A percentile compares a stretch with the other conserved stretches of the same genome.
These are phyloP conservation scores for Leptura quadrifasciata DNA, from an alignment of 2,888 invertebrate species.

Conservation along the genomic window DNA sequence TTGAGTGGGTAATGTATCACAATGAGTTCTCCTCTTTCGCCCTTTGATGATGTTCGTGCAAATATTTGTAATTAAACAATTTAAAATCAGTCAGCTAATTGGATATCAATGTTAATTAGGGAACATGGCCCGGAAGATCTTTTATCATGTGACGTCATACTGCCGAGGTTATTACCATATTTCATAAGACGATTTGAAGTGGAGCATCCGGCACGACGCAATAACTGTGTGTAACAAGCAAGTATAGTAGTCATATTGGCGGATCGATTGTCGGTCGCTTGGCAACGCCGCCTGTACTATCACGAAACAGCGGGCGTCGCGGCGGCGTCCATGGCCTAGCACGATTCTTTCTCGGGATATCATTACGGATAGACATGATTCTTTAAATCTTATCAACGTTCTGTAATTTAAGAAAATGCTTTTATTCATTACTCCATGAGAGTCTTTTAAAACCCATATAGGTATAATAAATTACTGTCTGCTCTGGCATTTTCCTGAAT, in stretches of 20 bases:
- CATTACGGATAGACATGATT: slow-evolving; percentile 42
- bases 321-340: slow-evolving; percentile 53
- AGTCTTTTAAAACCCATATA: background rate
- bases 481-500: background rate
- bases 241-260: slow-evolving; percentile 58
- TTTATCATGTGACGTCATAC: slow-evolving; percentile 34
- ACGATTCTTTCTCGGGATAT: slow-evolving; percentile 48
- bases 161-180: slow-evolving; percentile 42
- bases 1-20: too few species aligned
- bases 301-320: slow-evolving; percentile 58
- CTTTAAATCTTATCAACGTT: slow-evolving; percentile 33
- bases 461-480: background rate
- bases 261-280: slow-evolving; percentile 65
- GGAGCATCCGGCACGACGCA: slow-evolving; percentile 47
- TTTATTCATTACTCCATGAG: slow-evolving; percentile 15
- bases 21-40: too few species aligned
- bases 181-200: slow-evolving; percentile 41
- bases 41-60: background rate
- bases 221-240: slow-evolving; percentile 50
- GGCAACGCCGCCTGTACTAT: slow-evolving; percentile 62
- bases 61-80: slow-evolving; percentile 19
- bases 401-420: slow-evolving; percentile 26
- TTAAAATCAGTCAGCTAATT: slow-evolving; percentile 24
- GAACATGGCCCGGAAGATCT: background rate
- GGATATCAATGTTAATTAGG: slow-evolving; percentile 11